Evolutionary conservation across 2,113 vertebrate genomes (phyloP), one percentile per base, ranked within the genome.

Genomic region (Petrocephalus zakoni): DNA sequence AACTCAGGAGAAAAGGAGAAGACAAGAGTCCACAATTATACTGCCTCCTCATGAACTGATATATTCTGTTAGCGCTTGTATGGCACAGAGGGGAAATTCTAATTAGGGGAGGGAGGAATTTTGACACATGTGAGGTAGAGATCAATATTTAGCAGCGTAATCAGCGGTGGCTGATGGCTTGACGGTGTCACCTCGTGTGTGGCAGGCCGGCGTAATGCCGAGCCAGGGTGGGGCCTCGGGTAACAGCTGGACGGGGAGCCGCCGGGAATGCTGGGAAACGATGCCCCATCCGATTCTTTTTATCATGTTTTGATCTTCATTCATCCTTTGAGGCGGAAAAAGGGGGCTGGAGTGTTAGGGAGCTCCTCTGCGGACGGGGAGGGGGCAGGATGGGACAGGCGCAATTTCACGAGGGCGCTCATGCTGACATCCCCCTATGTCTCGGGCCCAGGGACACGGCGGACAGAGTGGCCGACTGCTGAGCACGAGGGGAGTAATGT

Each of bases 121-220:
- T 97, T 99, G 98, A 99, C 98, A 99, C 97, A 93, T 97, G 97
- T 97, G 98, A 98, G 97, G 96, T 95, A 95, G 96, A 96, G 97
- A 99, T 99, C 98, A 99, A 99, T 99, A 99, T 99, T 99, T 98
- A 98, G 97, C 96, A 95, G 96, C 93, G 94, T 98, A 98, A 98
- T 99, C 98, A 97, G 97, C 97, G 96, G 96, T 97, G 97, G 95
- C 95, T 97, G 97, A 98, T 96, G 97, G 94, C 94, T 98, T 96
- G 97, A 97, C 95, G 96, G 93, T 97, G 98, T 97, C 97, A 96
- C 96, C 92, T 90, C 93, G 90, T 94, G 91, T 95, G 94, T 94
- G 93, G 95, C 96, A 96, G 94, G 96, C 96, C 95, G 96, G 95
- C 95, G 96, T 97, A 96, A 96, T 96, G 94, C 95, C 95, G 92